Evolutionary conservation across 1,140 invertebrate genomes (phyloP).

Genomic region (Chymomyza costata): DNA sequence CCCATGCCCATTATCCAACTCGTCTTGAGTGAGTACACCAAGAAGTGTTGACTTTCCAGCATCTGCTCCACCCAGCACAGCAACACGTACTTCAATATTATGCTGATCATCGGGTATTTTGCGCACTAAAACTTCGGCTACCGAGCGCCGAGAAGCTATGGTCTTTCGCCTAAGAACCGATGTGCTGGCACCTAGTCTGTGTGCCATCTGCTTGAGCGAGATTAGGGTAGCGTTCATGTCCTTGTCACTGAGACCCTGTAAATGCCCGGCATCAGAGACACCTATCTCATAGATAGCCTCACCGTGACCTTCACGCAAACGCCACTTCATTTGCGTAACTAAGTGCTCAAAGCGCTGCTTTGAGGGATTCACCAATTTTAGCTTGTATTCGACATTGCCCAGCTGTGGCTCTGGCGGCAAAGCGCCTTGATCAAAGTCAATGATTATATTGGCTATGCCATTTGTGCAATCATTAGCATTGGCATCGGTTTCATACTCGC

Average conservation of each 20-base stretch:
- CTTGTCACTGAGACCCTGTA: constrained; percentile 86
- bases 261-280: constrained; percentile 92
- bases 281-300: constrained; percentile 98
- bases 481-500: constrained; percentile 51
- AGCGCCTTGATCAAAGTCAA: constrained; percentile 76
- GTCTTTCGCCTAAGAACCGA: constrained; percentile 78
- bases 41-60: constrained; percentile 95
- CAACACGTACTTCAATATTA: constrained; percentile 91
- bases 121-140: constrained; percentile 92
- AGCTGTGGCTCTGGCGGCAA: constrained; percentile 92
- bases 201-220: constrained; percentile 90
- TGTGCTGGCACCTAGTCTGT: constrained; percentile 87
- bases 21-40: constrained; percentile 96
- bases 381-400: constrained; percentile 95
- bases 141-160: constrained; percentile 77
- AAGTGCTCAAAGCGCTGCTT: constrained; percentile 90
- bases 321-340: constrained; percentile 95
- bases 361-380: constrained; percentile 90
- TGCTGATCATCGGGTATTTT: constrained; percentile 95
- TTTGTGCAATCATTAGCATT: constrained; percentile 72
- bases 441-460: constrained; percentile 68
- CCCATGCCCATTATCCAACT: constrained; percentile 96
- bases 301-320: constrained; percentile 90
- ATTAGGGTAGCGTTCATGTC: constrained; percentile 90
- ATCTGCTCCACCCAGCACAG: constrained; percentile 94